Evolutionary conservation across 2,888 invertebrate species (phyloP).

Genomic region (Polymixis flavicincta): DNA sequence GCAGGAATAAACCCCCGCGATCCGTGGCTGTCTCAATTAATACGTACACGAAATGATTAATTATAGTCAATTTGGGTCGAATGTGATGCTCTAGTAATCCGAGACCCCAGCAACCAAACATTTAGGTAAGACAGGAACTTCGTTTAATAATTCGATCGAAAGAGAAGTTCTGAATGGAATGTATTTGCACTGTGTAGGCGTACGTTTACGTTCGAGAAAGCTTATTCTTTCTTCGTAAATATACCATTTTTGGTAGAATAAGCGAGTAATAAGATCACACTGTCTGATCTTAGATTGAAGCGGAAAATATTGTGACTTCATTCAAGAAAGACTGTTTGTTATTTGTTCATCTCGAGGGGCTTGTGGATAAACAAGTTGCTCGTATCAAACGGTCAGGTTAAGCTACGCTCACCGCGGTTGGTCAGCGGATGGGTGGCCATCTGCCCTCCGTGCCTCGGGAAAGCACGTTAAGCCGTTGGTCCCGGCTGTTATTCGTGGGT

Average conservation of each 20-base stretch:
- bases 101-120: slow-evolving; percentile 66
- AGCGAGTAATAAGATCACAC: slow-evolving; percentile 25
- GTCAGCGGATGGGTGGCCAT: no score
- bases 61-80: slow-evolving; percentile 81
- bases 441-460: no score
- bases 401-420: no score
- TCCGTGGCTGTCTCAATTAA: slow-evolving; percentile 72
- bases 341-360: neutral
- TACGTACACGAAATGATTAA: slow-evolving; percentile 82
- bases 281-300: slow-evolving; percentile 16
- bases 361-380: no score
- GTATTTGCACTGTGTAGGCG: slow-evolving; percentile 45
- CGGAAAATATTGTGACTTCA: slow-evolving; percentile 10
- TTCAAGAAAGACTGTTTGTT: neutral
- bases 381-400: no score
- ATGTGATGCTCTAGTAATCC: slow-evolving; percentile 77
- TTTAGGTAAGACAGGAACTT: slow-evolving; percentile 68
- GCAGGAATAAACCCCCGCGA: slow-evolving; percentile 61
- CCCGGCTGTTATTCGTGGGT: no score
- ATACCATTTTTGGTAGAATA: slow-evolving; percentile 22
- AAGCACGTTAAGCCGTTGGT: no score
- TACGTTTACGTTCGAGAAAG: slow-evolving; percentile 34
- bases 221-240: slow-evolving; percentile 33
- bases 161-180: slow-evolving; percentile 50
- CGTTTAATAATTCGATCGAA: slow-evolving; percentile 67